phyloP scores from a whole-genome alignment of 2,888 invertebrate species.

The Drosophila merina region DNA sequence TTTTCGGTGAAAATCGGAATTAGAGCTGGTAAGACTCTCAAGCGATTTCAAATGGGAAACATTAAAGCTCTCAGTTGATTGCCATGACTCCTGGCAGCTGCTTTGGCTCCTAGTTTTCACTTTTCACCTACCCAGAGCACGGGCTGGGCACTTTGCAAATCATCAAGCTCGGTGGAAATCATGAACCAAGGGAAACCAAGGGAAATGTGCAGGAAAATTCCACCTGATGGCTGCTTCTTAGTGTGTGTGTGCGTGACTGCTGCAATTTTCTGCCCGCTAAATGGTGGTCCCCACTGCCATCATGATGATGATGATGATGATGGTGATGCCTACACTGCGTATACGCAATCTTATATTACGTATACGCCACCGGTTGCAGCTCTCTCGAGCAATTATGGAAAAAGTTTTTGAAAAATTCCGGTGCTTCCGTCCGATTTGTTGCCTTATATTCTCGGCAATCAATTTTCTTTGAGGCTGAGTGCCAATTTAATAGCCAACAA shows the following conservation, averaged over 20 bases:
- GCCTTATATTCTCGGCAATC: conserved; percentile 21
- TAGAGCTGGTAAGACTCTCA: neutral
- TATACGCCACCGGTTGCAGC: conserved; percentile 34
- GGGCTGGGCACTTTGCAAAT: conserved; percentile 56
- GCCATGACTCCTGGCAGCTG: conserved; percentile 30
- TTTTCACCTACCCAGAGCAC: conserved; percentile 21
- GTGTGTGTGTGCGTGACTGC: conserved; percentile 51
- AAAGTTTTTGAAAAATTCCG: conserved; percentile 25
- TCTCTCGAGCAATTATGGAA: conserved; percentile 30
- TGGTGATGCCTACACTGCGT: conserved; percentile 41
- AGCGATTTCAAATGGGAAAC: neutral
- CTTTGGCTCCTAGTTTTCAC: conserved; percentile 21
- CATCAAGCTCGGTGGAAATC: conserved; percentile 10
- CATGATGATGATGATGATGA: conserved; percentile 21
- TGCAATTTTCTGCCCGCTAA: conserved; percentile 53
- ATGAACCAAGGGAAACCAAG: neutral
- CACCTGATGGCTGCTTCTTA: conserved; percentile 53
- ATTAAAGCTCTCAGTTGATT: conserved; percentile 19
- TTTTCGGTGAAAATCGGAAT: conserved; percentile 25
- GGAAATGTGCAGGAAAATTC: conserved; percentile 16
- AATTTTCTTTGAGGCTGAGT: conserved; percentile 37
- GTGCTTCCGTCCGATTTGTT: conserved; percentile 48
- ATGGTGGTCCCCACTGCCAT: conserved; percentile 30
- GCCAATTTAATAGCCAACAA: conserved; percentile 26
- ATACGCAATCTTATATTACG: conserved; percentile 40